Evolutionary conservation across 2,888 invertebrate genomes (phyloP).

Genomic region (Andrena chrysosceles): DNA sequence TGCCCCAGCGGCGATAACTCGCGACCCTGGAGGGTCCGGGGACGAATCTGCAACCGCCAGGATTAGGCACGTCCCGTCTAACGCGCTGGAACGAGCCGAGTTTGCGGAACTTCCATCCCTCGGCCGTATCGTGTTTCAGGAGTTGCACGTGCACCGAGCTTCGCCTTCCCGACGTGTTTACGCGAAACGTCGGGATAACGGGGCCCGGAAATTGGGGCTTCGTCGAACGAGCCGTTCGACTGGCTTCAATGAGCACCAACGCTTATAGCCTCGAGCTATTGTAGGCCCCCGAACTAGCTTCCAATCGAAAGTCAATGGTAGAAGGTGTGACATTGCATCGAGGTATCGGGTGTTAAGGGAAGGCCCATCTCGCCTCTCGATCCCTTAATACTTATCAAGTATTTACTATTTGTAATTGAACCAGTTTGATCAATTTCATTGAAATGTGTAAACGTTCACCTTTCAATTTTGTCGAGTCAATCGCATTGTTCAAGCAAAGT

Average conservation of each 20-base stretch:
- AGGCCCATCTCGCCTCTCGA: too few species aligned
- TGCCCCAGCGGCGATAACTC: conserved; percentile 68
- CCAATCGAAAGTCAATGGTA: background rate
- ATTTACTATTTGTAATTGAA: too few species aligned
- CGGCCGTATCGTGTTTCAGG: conserved; percentile 56
- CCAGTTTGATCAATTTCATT: too few species aligned
- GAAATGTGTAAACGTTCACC: too few species aligned
- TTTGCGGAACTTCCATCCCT: conserved; percentile 65
- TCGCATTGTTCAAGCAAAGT: too few species aligned
- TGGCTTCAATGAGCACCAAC: conserved; percentile 2
- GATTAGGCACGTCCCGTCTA: conserved; percentile 71
- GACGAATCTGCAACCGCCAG: conserved; percentile 69
- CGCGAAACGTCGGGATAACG: conserved; percentile 50
- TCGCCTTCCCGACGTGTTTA: conserved; percentile 40
- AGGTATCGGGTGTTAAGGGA: too few species aligned
- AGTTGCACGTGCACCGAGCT: conserved; percentile 43
- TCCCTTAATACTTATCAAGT: too few species aligned
- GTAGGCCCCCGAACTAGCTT: background rate
- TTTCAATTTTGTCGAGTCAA: too few species aligned
- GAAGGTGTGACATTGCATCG: too few species aligned
- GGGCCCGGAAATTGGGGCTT: conserved; percentile 43
- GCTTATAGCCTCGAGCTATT: background rate
- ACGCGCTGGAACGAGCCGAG: conserved; percentile 69
- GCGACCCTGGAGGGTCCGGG: conserved; percentile 58
- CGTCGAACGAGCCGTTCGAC: conserved; percentile 12